phyloP scores from a whole-genome alignment of 2,113 vertebrate species.

The Bubo blakistoni region DNA sequence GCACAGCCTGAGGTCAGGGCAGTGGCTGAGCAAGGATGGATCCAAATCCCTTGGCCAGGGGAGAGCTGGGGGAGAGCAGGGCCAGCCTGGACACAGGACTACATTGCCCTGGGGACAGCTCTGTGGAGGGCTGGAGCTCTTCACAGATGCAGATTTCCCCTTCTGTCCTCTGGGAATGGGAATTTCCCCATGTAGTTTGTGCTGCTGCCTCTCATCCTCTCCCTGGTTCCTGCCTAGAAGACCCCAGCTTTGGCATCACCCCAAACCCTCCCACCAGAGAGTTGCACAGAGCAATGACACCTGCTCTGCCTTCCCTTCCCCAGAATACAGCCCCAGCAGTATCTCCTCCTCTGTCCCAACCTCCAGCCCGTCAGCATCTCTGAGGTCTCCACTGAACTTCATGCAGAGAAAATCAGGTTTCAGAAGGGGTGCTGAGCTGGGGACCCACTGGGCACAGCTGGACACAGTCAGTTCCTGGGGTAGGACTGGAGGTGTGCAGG shows the following conservation, averaged over 20 bases:
- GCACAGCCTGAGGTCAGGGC: not conserved
- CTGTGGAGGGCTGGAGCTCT: not conserved
- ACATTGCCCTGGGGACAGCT: accelerated
- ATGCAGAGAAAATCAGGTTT: not conserved
- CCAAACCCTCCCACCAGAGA: accelerated
- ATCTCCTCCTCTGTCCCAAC: not conserved
- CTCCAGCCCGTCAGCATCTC: not conserved
- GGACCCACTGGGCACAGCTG: not conserved
- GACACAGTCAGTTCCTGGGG: not conserved
- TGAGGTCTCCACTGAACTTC: not conserved
- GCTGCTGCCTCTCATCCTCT: not conserved
- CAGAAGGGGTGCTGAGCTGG: not conserved
- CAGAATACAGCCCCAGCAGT: not conserved
- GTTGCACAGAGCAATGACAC: not conserved
- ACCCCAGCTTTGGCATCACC: accelerated
- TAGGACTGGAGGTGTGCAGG: not conserved
- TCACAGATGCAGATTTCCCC: not conserved
- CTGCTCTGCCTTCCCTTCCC: not conserved
- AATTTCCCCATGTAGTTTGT: not conserved
- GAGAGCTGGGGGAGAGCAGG: not conserved
- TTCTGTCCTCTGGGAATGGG: not conserved
- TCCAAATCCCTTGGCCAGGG: accelerated
- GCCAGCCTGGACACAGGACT: not conserved
- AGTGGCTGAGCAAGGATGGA: not conserved
- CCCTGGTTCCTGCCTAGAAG: not conserved